Conservation (phyloP, 2,797 vertebrate genomes). For the Xyrichtys novacula region DNA sequence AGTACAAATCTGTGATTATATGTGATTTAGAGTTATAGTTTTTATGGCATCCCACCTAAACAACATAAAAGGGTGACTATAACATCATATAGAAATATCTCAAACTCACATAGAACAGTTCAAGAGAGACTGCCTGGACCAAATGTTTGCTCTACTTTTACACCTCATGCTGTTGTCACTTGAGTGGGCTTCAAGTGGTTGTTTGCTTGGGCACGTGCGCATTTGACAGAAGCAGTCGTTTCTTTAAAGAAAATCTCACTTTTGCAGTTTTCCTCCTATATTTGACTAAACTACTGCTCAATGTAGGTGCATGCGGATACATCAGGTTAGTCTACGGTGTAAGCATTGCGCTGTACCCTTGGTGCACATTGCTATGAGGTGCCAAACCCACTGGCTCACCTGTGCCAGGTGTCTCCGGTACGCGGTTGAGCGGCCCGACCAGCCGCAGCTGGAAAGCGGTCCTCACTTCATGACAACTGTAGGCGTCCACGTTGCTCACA, state of each 20-base stretch:
- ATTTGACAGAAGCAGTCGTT: conserved; percentile 13
- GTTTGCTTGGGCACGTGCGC: conserved; percentile 30
- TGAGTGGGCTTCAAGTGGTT: neutral
- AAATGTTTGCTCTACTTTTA: neutral
- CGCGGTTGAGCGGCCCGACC: conserved; percentile 89
- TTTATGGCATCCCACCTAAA: neutral
- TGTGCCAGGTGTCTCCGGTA: conserved; percentile 91
- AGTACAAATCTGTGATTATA: neutral
- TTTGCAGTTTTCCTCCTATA: too few relatives aligned
- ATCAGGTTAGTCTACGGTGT: neutral
- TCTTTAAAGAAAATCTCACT: neutral
- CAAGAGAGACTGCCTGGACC: neutral
- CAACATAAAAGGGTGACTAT: neutral
- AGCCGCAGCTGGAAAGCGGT: conserved; percentile 92
- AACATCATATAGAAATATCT: neutral
- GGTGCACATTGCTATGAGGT: neutral
- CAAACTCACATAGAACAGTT: neutral
- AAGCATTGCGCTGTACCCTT: neutral
- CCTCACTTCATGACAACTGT: conserved; percentile 94
- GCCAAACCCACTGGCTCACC: conserved; percentile 82
- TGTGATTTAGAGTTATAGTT: neutral
- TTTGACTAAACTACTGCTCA: too few relatives aligned
- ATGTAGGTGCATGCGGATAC: neutral
- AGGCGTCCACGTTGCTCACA: conserved; percentile 70
- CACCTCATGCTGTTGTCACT: conserved; percentile 11